Evolutionary conservation across 2,797 vertebrate species (phyloP).

Genomic region (Poeciliopsis turneri): DNA sequence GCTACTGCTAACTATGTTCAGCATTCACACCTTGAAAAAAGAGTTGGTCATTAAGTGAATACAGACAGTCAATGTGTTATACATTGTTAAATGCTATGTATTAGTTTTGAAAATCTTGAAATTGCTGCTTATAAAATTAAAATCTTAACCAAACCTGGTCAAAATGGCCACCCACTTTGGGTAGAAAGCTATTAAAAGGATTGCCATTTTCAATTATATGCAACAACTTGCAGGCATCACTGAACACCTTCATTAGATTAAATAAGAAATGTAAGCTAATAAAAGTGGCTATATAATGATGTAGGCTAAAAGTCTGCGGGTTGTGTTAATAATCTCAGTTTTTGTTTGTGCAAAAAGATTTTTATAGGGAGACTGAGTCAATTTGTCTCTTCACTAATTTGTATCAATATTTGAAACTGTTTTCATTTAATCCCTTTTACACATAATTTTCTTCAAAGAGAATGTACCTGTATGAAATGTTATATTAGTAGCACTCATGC

Average conservation of each 20-base stretch:
- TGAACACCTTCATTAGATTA: background rate
- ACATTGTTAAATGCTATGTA: background rate
- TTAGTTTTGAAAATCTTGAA: background rate
- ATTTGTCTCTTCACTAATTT: background rate
- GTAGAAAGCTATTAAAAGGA: background rate
- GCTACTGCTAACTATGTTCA: background rate
- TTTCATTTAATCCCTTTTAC: background rate
- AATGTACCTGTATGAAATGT: slow-evolving; percentile 37
- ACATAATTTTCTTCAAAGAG: slow-evolving; percentile 9
- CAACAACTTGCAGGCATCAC: background rate
- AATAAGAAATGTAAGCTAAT: background rate
- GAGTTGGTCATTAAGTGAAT: background rate
- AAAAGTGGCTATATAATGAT: background rate
- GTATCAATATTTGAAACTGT: background rate
- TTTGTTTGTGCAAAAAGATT: background rate
- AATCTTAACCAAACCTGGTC: background rate
- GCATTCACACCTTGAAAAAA: background rate
- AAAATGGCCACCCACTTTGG: background rate
- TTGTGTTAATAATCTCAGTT: background rate
- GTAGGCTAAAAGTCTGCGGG: background rate
- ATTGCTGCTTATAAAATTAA: background rate
- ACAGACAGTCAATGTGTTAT: background rate
- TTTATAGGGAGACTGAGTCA: background rate
- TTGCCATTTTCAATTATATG: background rate
- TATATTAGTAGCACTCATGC: background rate